These are phyloP conservation scores for Ormyrus pomaceus DNA, from an alignment of 2,888 invertebrate genomes.

Conservation along the genomic window DNA sequence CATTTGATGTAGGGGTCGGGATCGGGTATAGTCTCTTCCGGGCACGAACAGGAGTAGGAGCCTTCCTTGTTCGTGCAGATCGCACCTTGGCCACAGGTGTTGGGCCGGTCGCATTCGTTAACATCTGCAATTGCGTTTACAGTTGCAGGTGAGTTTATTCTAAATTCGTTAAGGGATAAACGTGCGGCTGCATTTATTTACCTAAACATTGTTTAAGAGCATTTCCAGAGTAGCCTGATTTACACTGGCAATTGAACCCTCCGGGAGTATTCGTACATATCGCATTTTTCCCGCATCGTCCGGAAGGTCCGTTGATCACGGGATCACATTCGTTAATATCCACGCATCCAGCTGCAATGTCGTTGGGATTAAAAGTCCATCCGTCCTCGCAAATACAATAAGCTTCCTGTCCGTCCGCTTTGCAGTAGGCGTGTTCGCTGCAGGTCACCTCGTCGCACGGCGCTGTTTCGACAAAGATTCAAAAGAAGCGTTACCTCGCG, in stretches of 20 bases:
- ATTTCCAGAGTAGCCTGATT: slow-evolving; percentile 90
- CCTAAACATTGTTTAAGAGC: slow-evolving; percentile 85
- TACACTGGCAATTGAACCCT: slow-evolving; percentile 88
- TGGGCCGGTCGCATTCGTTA: slow-evolving; percentile 86
- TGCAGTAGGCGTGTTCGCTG: slow-evolving; percentile 91
- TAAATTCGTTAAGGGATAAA: too few relatives aligned
- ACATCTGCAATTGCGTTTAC: slow-evolving; percentile 78
- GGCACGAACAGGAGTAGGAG: slow-evolving; percentile 87
- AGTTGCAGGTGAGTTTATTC: too few relatives aligned
- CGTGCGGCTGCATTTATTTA: slow-evolving; percentile 61
- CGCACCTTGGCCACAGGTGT: slow-evolving; percentile 88
- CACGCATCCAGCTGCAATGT: slow-evolving; percentile 92
- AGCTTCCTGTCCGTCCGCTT: slow-evolving; percentile 91
- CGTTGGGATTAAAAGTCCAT: slow-evolving; percentile 93
- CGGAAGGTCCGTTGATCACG: slow-evolving; percentile 83
- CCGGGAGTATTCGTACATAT: slow-evolving; percentile 89
- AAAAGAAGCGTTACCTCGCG: not conserved
- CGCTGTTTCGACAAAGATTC: slow-evolving; percentile 75
- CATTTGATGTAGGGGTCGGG: slow-evolving; percentile 90
- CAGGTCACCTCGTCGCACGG: slow-evolving; percentile 95
- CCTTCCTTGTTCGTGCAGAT: slow-evolving; percentile 88
- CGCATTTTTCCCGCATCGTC: slow-evolving; percentile 90
- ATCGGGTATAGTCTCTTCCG: slow-evolving; percentile 87
- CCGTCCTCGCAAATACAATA: slow-evolving; percentile 95
- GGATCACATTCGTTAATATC: slow-evolving; percentile 94